Base-by-base conservation (phyloP, 2,113 vertebrate species). In the Elaphurus davidianus region DNA sequence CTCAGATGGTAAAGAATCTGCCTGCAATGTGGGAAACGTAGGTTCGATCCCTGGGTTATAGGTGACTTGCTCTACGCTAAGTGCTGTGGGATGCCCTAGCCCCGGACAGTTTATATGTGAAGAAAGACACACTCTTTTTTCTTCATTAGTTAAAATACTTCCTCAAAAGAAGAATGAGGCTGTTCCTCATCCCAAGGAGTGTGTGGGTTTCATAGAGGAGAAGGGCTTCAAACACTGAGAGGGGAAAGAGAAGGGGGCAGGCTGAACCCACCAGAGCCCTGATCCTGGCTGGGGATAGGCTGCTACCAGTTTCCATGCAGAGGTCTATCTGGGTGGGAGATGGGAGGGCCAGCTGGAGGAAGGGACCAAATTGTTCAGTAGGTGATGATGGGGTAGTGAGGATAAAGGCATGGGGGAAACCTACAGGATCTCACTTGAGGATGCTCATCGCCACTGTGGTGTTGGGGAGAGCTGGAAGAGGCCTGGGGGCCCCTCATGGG, bases 71-170 rank as follows among this genome's bases (percentile, higher is more conserved):
- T 64, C 12, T 12, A 0, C 2, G 11, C 52, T 33, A 11, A 86
- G 81, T 17, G 21, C 43, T 23, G 30, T 40, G 55, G 45, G 15
- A 12, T 7, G 2, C 50, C 59, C 57, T 6, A 16, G 60, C 71
- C 21, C 7, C 1, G 0, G 4, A 21, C 25, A 23, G 14, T 50
- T 43, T 43, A 50, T 57, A 16, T n/a, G 2, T 10, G n/a, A 57
- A 7, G 6, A 21, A 47, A 94, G 59, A 87, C 14, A 78, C 30
- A 25, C 19, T 28, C 40, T 43, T 23, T 6, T 28, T 67, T 90
- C 52, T 76, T 76, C 88, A 52, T 54, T 96, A 50, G 50, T 45
- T 78, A 55, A 54, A 79, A 50, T 28, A 11, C 90, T 9, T 36
- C 33, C 82, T 94, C 28, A 28, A 16, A 81, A 33, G 52, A 79